Conservation (phyloP, 53 echinoderm and acorn worm species). For the Echinometra lucunter region DNA sequence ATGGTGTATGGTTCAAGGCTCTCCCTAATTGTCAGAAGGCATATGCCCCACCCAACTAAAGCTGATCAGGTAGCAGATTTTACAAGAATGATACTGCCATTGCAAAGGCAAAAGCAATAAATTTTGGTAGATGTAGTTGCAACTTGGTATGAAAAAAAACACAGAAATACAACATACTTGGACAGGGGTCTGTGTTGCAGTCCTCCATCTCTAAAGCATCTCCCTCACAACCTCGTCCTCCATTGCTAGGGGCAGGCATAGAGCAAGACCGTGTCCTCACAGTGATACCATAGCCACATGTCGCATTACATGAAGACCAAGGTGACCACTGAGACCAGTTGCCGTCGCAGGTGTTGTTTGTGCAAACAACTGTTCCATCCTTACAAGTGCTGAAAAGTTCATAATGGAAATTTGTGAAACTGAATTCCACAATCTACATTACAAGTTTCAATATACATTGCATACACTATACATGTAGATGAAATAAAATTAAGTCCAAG, state of each 20-base stretch:
- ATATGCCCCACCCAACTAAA: too few species aligned
- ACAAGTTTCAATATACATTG: too few species aligned
- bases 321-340: conserved; percentile 87
- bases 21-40: too few species aligned
- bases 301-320: conserved; percentile 85
- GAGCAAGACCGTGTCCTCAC: conserved; percentile 86
- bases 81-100: too few species aligned
- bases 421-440: too few species aligned
- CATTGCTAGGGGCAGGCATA: conserved; percentile 92
- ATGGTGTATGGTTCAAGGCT: too few species aligned
- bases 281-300: conserved; percentile 81
- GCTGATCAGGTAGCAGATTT: too few species aligned
- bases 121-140: too few species aligned
- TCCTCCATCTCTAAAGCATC: conserved; percentile 74
- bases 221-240: conserved; percentile 83
- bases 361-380: conserved; percentile 26
- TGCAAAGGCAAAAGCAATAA: too few species aligned
- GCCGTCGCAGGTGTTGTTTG: conserved; percentile 77
- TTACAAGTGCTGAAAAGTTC: conserved; percentile 37
- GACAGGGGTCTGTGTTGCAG: conserved; percentile 80
- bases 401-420: neutral
- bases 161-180: conserved; percentile 36
- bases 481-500: too few species aligned
- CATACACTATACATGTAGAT: too few species aligned
- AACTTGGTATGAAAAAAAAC: neutral